Evolutionary conservation across 2,113 vertebrate species (phyloP).

Genomic region (Hydrolagus affinis): DNA sequence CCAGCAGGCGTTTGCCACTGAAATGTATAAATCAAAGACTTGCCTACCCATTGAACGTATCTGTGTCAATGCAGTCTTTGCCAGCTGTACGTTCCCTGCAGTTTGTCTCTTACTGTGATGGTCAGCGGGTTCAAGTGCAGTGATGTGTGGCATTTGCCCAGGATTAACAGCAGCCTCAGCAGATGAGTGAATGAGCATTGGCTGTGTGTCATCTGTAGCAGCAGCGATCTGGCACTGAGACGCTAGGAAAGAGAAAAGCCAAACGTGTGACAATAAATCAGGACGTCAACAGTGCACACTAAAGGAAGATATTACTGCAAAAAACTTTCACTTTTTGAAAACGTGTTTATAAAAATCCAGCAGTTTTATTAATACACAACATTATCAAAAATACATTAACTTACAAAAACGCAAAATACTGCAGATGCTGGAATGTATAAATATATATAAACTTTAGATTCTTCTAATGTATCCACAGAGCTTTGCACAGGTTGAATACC

Average conservation of each 20-base stretch:
- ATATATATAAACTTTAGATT: too few species aligned
- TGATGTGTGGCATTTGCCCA: neutral
- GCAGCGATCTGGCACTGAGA: neutral
- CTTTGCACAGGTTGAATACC: neutral
- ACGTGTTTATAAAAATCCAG: too few species aligned
- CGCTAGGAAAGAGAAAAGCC: neutral
- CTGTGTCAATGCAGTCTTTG: neutral
- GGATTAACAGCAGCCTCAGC: neutral
- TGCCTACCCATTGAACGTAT: neutral
- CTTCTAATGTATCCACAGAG: neutral
- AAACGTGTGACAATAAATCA: neutral
- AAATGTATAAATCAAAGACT: neutral
- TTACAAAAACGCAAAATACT: neutral
- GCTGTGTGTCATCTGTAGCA: neutral
- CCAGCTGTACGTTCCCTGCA: neutral
- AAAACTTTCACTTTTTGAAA: too few species aligned
- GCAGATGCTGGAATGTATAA: too few species aligned
- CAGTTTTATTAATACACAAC: too few species aligned
- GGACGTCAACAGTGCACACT: too few species aligned
- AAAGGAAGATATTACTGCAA: too few species aligned
- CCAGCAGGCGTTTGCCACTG: neutral
- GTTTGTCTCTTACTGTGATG: neutral
- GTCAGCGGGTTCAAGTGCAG: neutral
- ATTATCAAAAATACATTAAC: neutral
- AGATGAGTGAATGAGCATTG: neutral